A percentile compares a stretch with the other conserved stretches of the same genome.
Conservation (phyloP, 1,140 invertebrate genomes). For the Vollenhovia emeryi region DNA sequence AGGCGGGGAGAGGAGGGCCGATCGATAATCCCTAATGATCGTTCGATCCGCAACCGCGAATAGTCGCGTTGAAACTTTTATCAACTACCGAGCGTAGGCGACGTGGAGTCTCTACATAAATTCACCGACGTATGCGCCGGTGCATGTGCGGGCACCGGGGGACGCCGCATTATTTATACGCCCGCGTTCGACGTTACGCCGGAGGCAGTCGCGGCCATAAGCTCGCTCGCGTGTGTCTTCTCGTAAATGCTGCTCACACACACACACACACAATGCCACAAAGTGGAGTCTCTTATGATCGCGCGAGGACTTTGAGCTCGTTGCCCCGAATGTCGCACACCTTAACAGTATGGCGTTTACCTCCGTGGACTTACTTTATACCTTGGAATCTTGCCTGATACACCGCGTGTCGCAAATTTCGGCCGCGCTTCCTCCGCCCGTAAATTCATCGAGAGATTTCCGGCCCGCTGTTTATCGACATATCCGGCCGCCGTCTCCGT, state of each 20-base stretch:
- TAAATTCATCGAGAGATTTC: constrained; percentile 38
- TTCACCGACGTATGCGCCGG: constrained; percentile 21
- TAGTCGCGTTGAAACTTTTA: constrained; percentile 64
- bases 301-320: background rate
- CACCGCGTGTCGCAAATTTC: constrained; percentile 26
- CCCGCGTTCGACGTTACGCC: constrained; percentile 57
- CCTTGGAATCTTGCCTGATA: constrained; percentile 14
- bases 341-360: constrained; percentile 53
- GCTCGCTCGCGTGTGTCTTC: constrained; percentile 16
- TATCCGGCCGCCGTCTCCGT: constrained; percentile 22
- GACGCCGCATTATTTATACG: constrained; percentile 68
- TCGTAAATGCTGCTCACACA: constrained; percentile 2
- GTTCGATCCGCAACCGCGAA: constrained; percentile 52
- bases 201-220: constrained; percentile 35
- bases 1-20: background rate
- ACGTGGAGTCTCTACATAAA: constrained; percentile 50
- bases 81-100: constrained; percentile 48
- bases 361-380: background rate
- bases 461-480: constrained; percentile 32
- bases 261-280: background rate
- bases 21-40: constrained; percentile 64
- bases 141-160: constrained; percentile 9
- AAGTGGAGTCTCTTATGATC: constrained; percentile 2
- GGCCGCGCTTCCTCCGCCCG: background rate
- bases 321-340: constrained; percentile 13